Conservation (phyloP, 2,113 vertebrate species). For the Barnardius zonarius region DNA sequence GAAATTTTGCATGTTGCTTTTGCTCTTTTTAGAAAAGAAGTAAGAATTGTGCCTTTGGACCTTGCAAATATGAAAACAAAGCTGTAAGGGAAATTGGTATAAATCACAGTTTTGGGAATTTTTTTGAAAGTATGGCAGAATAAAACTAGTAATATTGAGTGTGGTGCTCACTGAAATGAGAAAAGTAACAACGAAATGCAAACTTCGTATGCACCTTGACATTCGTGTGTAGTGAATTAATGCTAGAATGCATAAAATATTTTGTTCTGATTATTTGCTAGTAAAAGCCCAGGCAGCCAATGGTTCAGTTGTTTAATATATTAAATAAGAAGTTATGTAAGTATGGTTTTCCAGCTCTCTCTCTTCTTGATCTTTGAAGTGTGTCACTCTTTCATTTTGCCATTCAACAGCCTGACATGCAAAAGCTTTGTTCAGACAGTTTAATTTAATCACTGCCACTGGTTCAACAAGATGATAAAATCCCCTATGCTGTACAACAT, state of each 20-base stretch:
- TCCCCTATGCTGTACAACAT: slow-evolving; percentile 84
- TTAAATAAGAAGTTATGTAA: slow-evolving; percentile 61
- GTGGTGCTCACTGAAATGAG: neutral
- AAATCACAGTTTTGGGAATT: neutral
- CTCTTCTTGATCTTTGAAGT: slow-evolving; percentile 85
- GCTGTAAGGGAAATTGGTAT: neutral
- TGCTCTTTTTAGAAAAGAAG: neutral
- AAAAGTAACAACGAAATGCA: neutral
- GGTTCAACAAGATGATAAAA: slow-evolving; percentile 93
- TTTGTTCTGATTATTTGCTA: slow-evolving; percentile 30
- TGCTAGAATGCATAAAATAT: neutral
- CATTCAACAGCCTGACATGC: slow-evolving; percentile 86
- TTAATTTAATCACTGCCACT: slow-evolving; percentile 98
- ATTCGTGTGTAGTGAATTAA: neutral
- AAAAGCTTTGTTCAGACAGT: slow-evolving; percentile 98
- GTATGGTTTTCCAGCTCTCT: slow-evolving; percentile 34
- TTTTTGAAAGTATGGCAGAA: neutral
- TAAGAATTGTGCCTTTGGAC: neutral
- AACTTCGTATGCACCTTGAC: neutral
- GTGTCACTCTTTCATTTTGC: slow-evolving; percentile 87
- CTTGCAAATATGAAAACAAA: neutral
- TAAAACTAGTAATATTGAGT: neutral
- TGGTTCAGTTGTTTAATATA: slow-evolving; percentile 30
- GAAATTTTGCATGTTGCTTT: neutral
- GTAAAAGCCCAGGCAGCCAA: neutral